Base-by-base conservation (phyloP, 1,140 invertebrate species). In the Heterodera schachtii region DNA sequence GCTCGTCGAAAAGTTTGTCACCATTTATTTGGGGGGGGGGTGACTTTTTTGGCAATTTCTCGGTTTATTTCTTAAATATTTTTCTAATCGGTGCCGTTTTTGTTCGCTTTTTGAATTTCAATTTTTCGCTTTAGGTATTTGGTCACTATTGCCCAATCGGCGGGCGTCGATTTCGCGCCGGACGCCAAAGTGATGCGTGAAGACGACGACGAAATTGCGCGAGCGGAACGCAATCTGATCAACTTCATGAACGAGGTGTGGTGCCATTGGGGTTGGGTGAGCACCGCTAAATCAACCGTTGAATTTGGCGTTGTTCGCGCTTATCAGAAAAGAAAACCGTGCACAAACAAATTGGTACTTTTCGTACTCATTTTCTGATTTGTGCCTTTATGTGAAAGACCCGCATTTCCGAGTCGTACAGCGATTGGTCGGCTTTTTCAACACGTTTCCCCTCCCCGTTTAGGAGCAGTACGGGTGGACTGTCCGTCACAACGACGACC, bases 101-200 rank as follows among this genome's bases (percentile, higher is more conserved):
- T 52, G 49, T 8, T n/a, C 43, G 64, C 81, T 44, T 31, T n/a
- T 78, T 76, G 3, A 46, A 13, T 84, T 76, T n/a, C 7, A 87
- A 52, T 77, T 83, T 46, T 44, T 69, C 81, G 43, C 80, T 78
- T 79, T 73, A 85, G 89, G 46, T 92, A 92, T 84, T 89, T 92
- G 87, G 90, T 92, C 66, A 97, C 98, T 91, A 99, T 99, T 85
- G 95, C 97, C 5, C 97, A 95, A 89, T 95, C 94, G 90, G 96
- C 96, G 88, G 94, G 95, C 90, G 93, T 98, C 71, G 93, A 94
- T 71, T 98, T 97, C 90, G 94, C 94, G 84, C 95, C 96, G 21
- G 96, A 98, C 93, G 94, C 94, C 84, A 94, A 91, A 79, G 85
- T 90, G 81, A 95, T 97, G 94, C 92, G 93, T 80, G 94, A 95